phyloP scores from a whole-genome alignment of 1,140 invertebrate species.

The Hetaerina americana region DNA sequence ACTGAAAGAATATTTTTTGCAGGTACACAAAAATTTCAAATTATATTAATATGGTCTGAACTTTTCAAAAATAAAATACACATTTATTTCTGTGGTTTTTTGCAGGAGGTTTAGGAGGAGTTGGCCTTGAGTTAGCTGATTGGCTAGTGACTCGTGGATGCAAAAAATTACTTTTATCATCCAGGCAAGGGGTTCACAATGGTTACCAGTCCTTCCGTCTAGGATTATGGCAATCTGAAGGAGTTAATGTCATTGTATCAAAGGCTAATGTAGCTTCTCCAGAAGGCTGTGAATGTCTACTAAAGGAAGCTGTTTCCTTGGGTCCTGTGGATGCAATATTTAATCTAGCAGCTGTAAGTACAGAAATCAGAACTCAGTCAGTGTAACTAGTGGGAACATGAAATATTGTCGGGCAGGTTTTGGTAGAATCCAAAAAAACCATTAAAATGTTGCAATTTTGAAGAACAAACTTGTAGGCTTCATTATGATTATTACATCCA shows the following conservation, averaged over 20 bases:
- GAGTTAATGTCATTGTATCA: constrained; percentile 30
- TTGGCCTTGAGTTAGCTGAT: constrained; percentile 79
- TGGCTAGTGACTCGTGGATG: constrained; percentile 75
- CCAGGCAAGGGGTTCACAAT: constrained; percentile 57
- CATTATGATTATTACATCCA: no score
- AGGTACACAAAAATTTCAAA: no score
- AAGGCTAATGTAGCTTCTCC: constrained; percentile 32
- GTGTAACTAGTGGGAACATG: no score
- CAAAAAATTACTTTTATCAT: constrained; percentile 62
- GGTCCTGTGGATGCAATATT: constrained; percentile 63
- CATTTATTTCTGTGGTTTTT: constrained; percentile 17
- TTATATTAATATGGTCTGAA: no score
- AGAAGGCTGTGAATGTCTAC: constrained; percentile 36
- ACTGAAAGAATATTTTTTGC: no score
- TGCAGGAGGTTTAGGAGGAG: constrained; percentile 71
- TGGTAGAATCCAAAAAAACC: no score
- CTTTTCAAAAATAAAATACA: no score
- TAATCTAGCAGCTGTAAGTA: constrained; percentile 52
- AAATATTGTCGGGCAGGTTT: no score
- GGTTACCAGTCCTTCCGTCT: constrained; percentile 56
- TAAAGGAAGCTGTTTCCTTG: constrained; percentile 39
- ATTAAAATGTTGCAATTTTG: no score
- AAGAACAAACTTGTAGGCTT: no score
- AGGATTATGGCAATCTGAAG: constrained; percentile 34
- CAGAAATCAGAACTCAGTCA: no score